phyloP scores from a whole-genome alignment of 2,888 invertebrate genomes.

The Cataglyphis rosenhaueri region DNA sequence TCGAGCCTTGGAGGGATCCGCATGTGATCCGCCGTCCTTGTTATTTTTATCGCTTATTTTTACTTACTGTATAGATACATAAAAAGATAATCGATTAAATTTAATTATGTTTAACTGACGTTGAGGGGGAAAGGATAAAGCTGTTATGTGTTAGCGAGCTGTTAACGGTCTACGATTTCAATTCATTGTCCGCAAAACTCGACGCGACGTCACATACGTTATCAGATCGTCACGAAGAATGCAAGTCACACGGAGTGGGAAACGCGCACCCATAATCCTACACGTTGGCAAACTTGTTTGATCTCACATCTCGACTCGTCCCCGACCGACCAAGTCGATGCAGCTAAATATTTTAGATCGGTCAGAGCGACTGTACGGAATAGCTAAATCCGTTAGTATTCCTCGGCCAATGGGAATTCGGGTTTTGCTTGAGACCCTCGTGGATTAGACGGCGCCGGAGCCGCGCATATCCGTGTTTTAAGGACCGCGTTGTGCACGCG shows the following conservation, averaged over 20 bases:
- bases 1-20: neutral
- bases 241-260: constrained; percentile 15
- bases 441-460: constrained; percentile 75
- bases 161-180: neutral
- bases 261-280: constrained; percentile 12
- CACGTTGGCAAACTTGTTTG: constrained; percentile 59
- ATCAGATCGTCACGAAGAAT: constrained; percentile 24
- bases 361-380: constrained; percentile 71
- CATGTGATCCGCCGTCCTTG: neutral
- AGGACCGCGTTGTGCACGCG: constrained; percentile 66
- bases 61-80: neutral
- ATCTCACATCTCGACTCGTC: constrained; percentile 52
- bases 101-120: neutral
- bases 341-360: constrained; percentile 73
- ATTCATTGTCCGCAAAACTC: neutral
- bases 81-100: constrained; percentile 3
- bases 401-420: constrained; percentile 75
- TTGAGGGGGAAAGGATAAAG: neutral
- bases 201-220: neutral
- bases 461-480: constrained; percentile 76
- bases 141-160: neutral
- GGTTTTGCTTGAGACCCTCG: constrained; percentile 75
- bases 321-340: constrained; percentile 65
- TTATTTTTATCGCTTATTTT: neutral
- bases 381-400: constrained; percentile 72